Conservation (phyloP, 2,797 vertebrate genomes). For the Craterocephalus amniculus region DNA sequence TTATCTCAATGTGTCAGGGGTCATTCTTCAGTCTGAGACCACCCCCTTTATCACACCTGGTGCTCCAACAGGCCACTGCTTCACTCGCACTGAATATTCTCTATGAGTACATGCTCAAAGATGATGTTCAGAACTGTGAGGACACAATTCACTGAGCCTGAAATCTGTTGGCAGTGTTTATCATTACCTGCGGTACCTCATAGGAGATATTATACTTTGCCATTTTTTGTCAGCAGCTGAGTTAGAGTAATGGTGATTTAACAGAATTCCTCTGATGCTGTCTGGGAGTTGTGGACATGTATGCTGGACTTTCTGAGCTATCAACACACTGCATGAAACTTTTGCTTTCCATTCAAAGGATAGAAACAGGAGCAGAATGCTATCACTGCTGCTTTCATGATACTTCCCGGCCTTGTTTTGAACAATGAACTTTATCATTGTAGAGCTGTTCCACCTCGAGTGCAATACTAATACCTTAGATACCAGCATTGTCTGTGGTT, state of each 20-base stretch:
- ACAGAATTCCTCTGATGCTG: slow-evolving; percentile 1
- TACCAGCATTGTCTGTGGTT: slow-evolving; percentile 56
- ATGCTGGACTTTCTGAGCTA: slow-evolving; percentile 9
- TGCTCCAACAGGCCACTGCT: slow-evolving; percentile 73
- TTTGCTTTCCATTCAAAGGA: slow-evolving; percentile 12
- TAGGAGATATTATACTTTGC: slow-evolving; percentile 26
- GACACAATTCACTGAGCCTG: slow-evolving; percentile 41
- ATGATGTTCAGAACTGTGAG: slow-evolving; percentile 57
- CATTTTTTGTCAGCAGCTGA: too few species aligned
- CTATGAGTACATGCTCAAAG: slow-evolving; percentile 39
- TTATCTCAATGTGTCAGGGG: slow-evolving; percentile 67
- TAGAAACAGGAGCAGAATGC: slow-evolving; percentile 6
- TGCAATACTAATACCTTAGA: slow-evolving; percentile 66
- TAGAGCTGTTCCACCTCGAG: slow-evolving; percentile 29
- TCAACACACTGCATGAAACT: slow-evolving; percentile 10
- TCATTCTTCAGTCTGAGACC: slow-evolving; percentile 17
- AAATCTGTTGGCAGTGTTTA: slow-evolving; percentile 37
- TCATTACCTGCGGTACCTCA: slow-evolving; percentile 59
- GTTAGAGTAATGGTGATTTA: slow-evolving; percentile 14
- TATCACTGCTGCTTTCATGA: slow-evolving; percentile 8
- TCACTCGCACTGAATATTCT: slow-evolving; percentile 54
- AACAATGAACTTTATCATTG: slow-evolving; percentile 30
- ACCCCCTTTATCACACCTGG: slow-evolving; percentile 68
- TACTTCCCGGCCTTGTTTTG: slow-evolving; percentile 31
- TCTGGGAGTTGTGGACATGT: not conserved